phyloP scores from a whole-genome alignment of 2,888 invertebrate species.

The Dasysyrphus albostriatus region DNA sequence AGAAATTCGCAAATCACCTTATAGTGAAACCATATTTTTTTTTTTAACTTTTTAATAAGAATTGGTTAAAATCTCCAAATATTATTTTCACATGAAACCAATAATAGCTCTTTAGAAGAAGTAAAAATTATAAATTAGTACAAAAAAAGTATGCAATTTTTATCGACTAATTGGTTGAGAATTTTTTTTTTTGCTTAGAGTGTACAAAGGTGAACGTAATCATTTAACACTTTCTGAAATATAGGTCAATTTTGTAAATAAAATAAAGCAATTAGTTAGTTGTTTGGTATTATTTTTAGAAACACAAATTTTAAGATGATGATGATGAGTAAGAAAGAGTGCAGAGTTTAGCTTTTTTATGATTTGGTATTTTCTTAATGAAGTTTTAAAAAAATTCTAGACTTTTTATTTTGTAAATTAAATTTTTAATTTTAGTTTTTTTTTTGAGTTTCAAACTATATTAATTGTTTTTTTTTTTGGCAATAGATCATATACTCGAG shows the following conservation, averaged over 20 bases:
- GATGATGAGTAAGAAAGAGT: not conserved
- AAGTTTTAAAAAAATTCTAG: too few species aligned
- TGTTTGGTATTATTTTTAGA: conserved; percentile 60
- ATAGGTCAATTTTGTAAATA: conserved; percentile 45
- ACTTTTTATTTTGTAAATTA: too few species aligned
- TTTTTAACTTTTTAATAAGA: too few species aligned
- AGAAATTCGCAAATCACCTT: too few species aligned
- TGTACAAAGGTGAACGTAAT: conserved; percentile 40
- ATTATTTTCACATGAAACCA: not conserved
- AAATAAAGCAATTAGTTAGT: not conserved
- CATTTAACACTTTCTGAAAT: conserved; percentile 29
- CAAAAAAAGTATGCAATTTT: not conserved
- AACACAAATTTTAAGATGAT: not conserved
- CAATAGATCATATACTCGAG: too few species aligned
- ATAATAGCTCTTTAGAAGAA: not conserved
- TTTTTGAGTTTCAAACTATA: too few species aligned
- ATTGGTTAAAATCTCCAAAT: too few species aligned
- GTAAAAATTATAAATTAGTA: not conserved
- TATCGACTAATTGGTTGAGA: conserved; percentile 10
- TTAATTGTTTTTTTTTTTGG: too few species aligned
- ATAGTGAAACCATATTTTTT: too few species aligned
- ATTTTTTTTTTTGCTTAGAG: not conserved
- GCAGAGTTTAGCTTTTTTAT: not conserved
- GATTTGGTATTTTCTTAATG: too few species aligned
- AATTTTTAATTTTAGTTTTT: too few species aligned